Conservation (phyloP, 1,140 invertebrate genomes). For the Drosophila nasuta region DNA sequence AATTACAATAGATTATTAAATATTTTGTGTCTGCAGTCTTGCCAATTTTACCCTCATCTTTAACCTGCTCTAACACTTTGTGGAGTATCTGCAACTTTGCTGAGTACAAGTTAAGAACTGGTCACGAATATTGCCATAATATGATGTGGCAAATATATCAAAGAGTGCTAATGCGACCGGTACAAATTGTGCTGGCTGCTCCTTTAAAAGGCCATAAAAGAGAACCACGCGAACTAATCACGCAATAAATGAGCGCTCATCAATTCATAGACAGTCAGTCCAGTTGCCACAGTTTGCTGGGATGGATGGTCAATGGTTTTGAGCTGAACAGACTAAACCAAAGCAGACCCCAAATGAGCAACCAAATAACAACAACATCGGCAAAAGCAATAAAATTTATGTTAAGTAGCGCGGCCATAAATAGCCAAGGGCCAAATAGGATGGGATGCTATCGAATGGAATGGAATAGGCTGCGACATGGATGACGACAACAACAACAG, state of each 20-base stretch:
- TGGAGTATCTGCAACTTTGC: neutral
- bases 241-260: conserved; percentile 81
- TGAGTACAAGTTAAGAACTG: neutral
- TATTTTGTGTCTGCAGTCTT: too few species aligned
- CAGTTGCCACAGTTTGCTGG: neutral
- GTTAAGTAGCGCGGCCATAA: conserved; percentile 80
- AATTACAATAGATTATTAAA: too few species aligned
- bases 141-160: conserved; percentile 42
- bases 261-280: conserved; percentile 74
- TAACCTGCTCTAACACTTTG: neutral
- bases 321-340: conserved; percentile 61
- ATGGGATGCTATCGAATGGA: conserved; percentile 40
- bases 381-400: conserved; percentile 81
- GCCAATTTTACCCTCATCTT: neutral
- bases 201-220: conserved; percentile 66
- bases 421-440: conserved; percentile 68
- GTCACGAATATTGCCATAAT: neutral
- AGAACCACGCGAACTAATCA: conserved; percentile 70
- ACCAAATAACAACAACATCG: conserved; percentile 49
- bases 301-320: conserved; percentile 40
- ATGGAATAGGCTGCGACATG: conserved; percentile 43
- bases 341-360: conserved; percentile 72
- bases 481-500: conserved; percentile 43
- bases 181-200: conserved; percentile 55
- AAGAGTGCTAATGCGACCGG: conserved; percentile 51